Percentiles rank a stretch among this genome's conserved stretches.
Evolutionary conservation across 37 sponge, comb jelly and placozoan genomes (phyloP).

Genomic region (Trichoplax adhaerens): DNA sequence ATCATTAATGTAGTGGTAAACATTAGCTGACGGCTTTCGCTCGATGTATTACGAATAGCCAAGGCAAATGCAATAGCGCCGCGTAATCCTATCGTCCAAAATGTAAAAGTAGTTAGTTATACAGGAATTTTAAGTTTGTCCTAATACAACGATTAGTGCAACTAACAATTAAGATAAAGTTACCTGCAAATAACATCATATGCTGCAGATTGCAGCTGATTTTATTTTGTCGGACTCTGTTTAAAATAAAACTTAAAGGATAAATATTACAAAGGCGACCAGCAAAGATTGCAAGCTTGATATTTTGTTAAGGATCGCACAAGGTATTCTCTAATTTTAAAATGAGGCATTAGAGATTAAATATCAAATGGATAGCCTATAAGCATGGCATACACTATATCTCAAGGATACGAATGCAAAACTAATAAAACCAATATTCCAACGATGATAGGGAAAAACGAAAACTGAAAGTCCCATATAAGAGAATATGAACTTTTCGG

Average conservation of each 20-base stretch:
- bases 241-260: slow-evolving; percentile 59
- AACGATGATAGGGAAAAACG: slow-evolving; percentile 58
- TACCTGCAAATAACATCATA: slow-evolving; percentile 89
- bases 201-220: slow-evolving; percentile 81
- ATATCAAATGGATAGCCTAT: too few relatives aligned
- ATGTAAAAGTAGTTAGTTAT: too few relatives aligned
- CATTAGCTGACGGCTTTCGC: slow-evolving; percentile 58
- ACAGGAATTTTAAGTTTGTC: too few relatives aligned
- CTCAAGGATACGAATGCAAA: slow-evolving; percentile 47
- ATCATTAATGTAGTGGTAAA: slow-evolving; percentile 76
- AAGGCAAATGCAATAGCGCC: slow-evolving; percentile 95
- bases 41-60: slow-evolving; percentile 74
- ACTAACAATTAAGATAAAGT: not conserved
- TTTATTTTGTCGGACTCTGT: slow-evolving; percentile 46
- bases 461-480: slow-evolving; percentile 93
- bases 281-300: slow-evolving; percentile 57
- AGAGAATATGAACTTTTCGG: slow-evolving; percentile 90
- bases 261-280: slow-evolving; percentile 73
- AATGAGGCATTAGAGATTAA: too few relatives aligned
- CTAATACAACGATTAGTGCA: too few relatives aligned
- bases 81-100: slow-evolving; percentile 27
- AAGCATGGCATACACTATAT: too few relatives aligned
- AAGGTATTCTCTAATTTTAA: not conserved
- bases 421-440: slow-evolving; percentile 80
- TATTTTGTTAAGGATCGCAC: not conserved